These are phyloP conservation scores for Anolis sagrei DNA, from an alignment of 2,113 vertebrate genomes.

Conservation along the genomic window DNA sequence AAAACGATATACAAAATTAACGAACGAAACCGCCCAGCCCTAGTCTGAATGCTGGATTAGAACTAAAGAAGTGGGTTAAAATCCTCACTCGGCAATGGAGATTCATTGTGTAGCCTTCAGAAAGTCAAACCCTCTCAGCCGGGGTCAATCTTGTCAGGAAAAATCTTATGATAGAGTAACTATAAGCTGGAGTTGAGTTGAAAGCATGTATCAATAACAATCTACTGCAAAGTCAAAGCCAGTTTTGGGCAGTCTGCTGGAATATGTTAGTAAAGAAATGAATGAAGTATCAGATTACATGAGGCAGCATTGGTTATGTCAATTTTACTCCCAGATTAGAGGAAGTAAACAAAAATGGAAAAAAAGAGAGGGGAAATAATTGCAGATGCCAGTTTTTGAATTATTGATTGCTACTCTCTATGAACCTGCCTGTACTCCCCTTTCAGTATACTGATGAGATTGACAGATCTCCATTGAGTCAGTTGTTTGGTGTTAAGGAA, in stretches of 20 bases:
- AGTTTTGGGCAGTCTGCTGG: not conserved
- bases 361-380: not conserved
- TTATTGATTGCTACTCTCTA: not conserved
- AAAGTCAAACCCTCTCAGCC: too few relatives aligned
- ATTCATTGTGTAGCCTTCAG: too few relatives aligned
- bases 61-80: too few relatives aligned
- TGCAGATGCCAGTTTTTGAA: not conserved
- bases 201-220: not conserved
- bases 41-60: too few relatives aligned
- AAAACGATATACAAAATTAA: too few relatives aligned
- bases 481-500: not conserved
- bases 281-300: not conserved
- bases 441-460: not conserved
- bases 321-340: not conserved
- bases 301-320: not conserved
- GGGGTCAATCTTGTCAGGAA: too few relatives aligned
- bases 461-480: not conserved
- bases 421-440: too few relatives aligned
- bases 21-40: too few relatives aligned
- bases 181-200: not conserved
- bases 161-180: not conserved
- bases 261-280: not conserved
- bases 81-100: too few relatives aligned
- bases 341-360: not conserved
- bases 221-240: not conserved